Conservation (phyloP, 2,113 vertebrate genomes). For the Brachypteracias leptosomus region DNA sequence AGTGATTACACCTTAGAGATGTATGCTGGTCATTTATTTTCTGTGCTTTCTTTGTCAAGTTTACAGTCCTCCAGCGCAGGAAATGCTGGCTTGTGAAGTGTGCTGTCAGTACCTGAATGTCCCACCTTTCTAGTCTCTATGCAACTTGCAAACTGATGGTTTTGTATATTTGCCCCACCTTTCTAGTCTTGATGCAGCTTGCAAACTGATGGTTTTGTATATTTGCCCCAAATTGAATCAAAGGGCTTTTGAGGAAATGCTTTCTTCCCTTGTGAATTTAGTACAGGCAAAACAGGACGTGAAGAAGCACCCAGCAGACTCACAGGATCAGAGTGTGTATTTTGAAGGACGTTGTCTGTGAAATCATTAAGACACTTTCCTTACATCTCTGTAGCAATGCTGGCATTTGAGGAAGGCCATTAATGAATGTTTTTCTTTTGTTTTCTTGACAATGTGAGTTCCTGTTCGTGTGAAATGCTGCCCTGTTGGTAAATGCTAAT, state of each 20-base stretch:
- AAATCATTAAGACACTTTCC: neutral
- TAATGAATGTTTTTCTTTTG: neutral
- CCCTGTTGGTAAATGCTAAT: neutral
- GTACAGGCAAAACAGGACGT: neutral
- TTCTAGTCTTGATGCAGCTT: neutral
- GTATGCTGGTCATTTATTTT: neutral
- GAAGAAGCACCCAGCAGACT: neutral
- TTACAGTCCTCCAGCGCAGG: neutral
- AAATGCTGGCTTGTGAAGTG: neutral
- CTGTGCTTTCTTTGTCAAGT: neutral
- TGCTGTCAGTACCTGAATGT: neutral
- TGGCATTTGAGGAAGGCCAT: neutral
- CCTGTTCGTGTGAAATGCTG: neutral
- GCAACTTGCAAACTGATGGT: neutral
- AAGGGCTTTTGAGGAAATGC: neutral
- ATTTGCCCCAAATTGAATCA: neutral
- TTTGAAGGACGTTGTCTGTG: neutral
- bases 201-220: neutral
- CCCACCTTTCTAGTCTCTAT: neutral
- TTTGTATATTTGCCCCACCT: neutral
- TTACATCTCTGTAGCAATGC: neutral
- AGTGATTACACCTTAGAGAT: neutral
- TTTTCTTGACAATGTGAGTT: neutral
- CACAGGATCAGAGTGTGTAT: rapidly evolving
- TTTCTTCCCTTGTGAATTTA: neutral